These are phyloP conservation scores for Octodonta nipae DNA, from an alignment of 2,888 invertebrate genomes.

Conservation along the genomic window DNA sequence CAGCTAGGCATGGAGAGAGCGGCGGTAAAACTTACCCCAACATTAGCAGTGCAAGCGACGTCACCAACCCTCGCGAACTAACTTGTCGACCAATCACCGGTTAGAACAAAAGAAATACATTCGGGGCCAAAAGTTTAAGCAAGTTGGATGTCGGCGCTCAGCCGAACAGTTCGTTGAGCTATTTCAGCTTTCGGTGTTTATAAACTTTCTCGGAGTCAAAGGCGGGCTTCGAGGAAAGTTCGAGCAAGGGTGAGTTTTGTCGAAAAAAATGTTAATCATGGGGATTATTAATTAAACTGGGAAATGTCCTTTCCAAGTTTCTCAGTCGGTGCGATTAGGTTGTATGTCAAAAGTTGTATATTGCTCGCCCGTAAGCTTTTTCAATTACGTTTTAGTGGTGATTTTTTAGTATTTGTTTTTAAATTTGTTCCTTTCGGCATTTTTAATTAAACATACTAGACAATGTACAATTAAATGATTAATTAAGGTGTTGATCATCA, in stretches of 20 bases:
- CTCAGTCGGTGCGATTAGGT: not conserved
- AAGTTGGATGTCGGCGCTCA: conserved; percentile 8
- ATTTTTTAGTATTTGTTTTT: too few species aligned
- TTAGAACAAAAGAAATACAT: conserved; percentile 38
- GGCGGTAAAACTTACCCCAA: conserved; percentile 1
- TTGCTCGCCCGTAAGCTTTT: not conserved
- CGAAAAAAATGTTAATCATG: not conserved
- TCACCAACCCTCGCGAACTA: conserved; percentile 31
- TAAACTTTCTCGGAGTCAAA: conserved; percentile 2
- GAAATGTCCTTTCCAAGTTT: too few species aligned
- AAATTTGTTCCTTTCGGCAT: too few species aligned
- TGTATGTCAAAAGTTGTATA: not conserved
- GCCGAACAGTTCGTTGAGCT: conserved; percentile 2
- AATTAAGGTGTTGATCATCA: too few species aligned
- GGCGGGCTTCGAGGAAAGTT: not conserved
- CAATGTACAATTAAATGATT: too few species aligned
- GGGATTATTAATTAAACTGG: conserved; percentile 1
- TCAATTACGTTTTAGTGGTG: too few species aligned
- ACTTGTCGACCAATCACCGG: conserved; percentile 36
- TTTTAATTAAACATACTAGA: too few species aligned
- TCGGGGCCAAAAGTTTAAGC: conserved; percentile 27
- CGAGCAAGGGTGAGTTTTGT: not conserved
- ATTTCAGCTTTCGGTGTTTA: conserved; percentile 1
- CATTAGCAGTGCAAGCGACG: conserved; percentile 1
- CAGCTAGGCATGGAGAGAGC: too few species aligned